Conservation (phyloP, 2,888 invertebrate genomes). For the Drosophila leonis region DNA sequence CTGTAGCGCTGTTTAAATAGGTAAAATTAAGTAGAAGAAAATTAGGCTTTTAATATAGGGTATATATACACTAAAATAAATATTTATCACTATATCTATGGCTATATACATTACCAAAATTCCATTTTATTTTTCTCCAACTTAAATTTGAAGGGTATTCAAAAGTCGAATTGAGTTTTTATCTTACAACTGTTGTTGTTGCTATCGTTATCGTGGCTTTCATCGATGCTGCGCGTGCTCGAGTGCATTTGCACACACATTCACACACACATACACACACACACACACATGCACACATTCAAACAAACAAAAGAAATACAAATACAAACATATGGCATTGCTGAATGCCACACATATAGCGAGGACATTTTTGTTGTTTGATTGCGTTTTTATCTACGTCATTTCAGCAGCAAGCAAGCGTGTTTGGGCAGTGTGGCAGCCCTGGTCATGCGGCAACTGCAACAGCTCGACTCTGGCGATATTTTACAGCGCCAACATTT, state of each 20-base stretch:
- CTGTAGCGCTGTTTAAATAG: too few species aligned
- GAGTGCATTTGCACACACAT: slow-evolving; percentile 69
- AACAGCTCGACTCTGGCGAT: slow-evolving; percentile 48
- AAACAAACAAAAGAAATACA: slow-evolving; percentile 35
- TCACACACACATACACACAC: slow-evolving; percentile 15
- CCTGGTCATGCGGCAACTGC: slow-evolving; percentile 29
- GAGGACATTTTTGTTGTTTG: slow-evolving; percentile 68
- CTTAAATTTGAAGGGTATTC: slow-evolving; percentile 23
- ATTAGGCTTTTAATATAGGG: too few species aligned
- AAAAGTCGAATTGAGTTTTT: neutral
- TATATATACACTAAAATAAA: too few species aligned
- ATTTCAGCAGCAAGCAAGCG: slow-evolving; percentile 61
- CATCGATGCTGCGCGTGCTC: slow-evolving; percentile 64
- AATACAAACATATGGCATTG: slow-evolving; percentile 66
- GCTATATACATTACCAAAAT: too few species aligned
- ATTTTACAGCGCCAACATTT: slow-evolving; percentile 78
- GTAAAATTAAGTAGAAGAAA: too few species aligned
- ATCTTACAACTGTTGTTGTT: slow-evolving; percentile 16
- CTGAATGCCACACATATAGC: slow-evolving; percentile 29
- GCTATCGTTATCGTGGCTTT: slow-evolving; percentile 54
- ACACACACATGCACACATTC: slow-evolving; percentile 15
- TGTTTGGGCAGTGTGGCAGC: slow-evolving; percentile 39
- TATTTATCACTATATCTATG: too few species aligned
- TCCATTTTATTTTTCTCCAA: neutral
- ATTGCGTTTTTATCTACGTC: slow-evolving; percentile 79